Conservation (phyloP, 2,888 invertebrate genomes). For the Lacanobia oleracea region DNA sequence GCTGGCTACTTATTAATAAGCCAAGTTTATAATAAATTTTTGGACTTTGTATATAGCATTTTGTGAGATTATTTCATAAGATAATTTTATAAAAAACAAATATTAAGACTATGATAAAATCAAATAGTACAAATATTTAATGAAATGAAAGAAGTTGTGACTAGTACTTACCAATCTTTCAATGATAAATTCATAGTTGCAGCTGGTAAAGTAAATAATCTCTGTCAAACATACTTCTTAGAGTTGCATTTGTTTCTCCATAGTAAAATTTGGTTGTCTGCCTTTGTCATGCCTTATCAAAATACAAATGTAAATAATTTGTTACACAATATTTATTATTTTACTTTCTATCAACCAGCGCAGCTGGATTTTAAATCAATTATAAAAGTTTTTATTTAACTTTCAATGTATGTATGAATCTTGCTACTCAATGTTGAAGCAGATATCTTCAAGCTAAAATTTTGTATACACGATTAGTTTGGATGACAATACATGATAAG, state of each 20-base stretch:
- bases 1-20: background rate
- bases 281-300: background rate
- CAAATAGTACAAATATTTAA: background rate
- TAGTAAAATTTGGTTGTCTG: background rate
- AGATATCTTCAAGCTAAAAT: too few species aligned
- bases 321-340: conserved; percentile 17
- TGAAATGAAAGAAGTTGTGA: conserved; percentile 6
- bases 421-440: too few species aligned
- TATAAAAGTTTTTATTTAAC: too few species aligned
- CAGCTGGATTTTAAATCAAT: background rate
- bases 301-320: conserved; percentile 15
- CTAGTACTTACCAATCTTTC: background rate
- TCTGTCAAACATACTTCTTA: conserved; percentile 2
- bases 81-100: background rate
- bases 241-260: background rate
- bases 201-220: background rate
- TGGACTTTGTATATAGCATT: conserved; percentile 4
- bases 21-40: background rate
- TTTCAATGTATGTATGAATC: too few species aligned
- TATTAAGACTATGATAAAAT: background rate
- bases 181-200: background rate
- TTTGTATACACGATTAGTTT: too few species aligned
- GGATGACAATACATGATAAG: too few species aligned
- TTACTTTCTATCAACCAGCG: conserved; percentile 10
- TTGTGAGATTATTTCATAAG: background rate